Percentiles rank a stretch among this genome's conserved stretches.
These are phyloP conservation scores for Rotaria socialis DNA, from an alignment of 2,888 invertebrate genomes.

Conservation along the genomic window DNA sequence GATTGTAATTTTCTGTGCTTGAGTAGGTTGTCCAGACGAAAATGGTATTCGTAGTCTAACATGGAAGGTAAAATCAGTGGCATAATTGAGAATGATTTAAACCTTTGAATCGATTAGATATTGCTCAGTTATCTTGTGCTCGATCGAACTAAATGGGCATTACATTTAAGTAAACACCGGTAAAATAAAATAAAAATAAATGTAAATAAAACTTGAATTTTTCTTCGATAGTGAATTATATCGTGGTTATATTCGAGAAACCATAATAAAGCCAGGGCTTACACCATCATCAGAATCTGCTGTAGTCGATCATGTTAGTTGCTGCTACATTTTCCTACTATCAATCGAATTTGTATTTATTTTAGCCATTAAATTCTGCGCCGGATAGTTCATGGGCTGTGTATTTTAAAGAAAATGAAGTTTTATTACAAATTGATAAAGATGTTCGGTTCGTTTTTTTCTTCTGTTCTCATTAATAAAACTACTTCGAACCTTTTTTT, in stretches of 20 bases:
- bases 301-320: constrained; percentile 41
- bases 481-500: not conserved
- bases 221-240: constrained; percentile 33
- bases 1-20: not conserved
- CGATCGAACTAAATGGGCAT: constrained; percentile 40
- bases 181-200: not conserved
- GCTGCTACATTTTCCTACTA: not conserved
- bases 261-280: constrained; percentile 43
- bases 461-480: no score
- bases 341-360: not conserved
- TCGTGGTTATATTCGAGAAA: constrained; percentile 44
- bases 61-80: constrained; percentile 35
- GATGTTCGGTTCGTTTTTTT: constrained; percentile 69
- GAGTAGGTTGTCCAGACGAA: constrained; percentile 43
- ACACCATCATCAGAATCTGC: not conserved
- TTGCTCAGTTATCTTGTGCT: constrained; percentile 40
- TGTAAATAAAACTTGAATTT: not conserved
- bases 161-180: constrained; percentile 38
- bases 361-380: constrained; percentile 84
- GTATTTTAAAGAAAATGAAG: constrained; percentile 94
- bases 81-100: not conserved
- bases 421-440: constrained; percentile 91
- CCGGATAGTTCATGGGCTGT: constrained; percentile 91
- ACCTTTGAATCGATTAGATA: not conserved
- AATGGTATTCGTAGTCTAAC: constrained; percentile 42